phyloP scores from a whole-genome alignment of 2,797 vertebrate species.

The Euthynnus affinis region DNA sequence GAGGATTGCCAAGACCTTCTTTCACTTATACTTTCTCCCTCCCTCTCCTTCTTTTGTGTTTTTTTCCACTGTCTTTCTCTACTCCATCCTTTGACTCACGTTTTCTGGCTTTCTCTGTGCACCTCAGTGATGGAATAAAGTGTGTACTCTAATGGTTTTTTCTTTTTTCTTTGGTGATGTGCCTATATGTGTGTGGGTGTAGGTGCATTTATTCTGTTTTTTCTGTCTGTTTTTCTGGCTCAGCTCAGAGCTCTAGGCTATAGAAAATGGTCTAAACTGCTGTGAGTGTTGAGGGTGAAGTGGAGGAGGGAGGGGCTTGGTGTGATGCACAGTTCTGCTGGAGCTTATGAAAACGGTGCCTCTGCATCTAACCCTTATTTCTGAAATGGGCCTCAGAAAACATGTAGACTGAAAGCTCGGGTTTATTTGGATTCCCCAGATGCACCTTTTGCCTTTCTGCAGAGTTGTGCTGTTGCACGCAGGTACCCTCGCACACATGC shows the following conservation, averaged over 20 bases:
- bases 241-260: slow-evolving; percentile 60
- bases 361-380: slow-evolving; percentile 65
- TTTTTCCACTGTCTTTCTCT: slow-evolving; percentile 8
- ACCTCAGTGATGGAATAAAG: slow-evolving; percentile 16
- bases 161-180: slow-evolving; percentile 30
- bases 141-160: slow-evolving; percentile 32
- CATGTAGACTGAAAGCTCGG: slow-evolving; percentile 56
- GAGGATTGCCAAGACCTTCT: slow-evolving; percentile 47
- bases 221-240: slow-evolving; percentile 52
- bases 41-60: slow-evolving; percentile 36
- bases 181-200: slow-evolving; percentile 52
- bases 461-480: slow-evolving; percentile 41
- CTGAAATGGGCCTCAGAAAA: slow-evolving; percentile 62
- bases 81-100: slow-evolving; percentile 50
- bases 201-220: slow-evolving; percentile 48
- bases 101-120: slow-evolving; percentile 31
- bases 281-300: slow-evolving; percentile 54
- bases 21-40: slow-evolving; percentile 21
- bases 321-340: slow-evolving; percentile 44
- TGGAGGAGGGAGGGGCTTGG: slow-evolving; percentile 17
- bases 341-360: slow-evolving; percentile 58
- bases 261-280: slow-evolving; percentile 67
- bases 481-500: slow-evolving; percentile 22
- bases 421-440: slow-evolving; percentile 59
- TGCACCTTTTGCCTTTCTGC: slow-evolving; percentile 59